phyloP scores from a whole-genome alignment of 2,888 invertebrate genomes.

The Oligia latruncula region DNA sequence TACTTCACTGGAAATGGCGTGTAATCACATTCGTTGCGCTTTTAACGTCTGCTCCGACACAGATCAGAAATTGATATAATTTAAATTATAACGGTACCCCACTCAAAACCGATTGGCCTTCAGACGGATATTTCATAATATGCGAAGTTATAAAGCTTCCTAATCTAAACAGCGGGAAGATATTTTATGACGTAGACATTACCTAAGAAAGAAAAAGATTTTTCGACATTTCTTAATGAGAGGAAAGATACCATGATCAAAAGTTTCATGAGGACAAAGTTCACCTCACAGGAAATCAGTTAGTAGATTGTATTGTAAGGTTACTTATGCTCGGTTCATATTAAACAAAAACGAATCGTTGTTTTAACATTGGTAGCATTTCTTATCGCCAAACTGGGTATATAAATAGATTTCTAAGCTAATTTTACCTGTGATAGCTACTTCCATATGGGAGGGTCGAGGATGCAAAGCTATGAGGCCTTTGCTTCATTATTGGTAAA shows the following conservation, averaged over 20 bases:
- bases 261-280: not conserved
- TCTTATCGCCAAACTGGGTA: not conserved
- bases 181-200: not conserved
- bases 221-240: not conserved
- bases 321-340: not conserved
- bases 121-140: not conserved
- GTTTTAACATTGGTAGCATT: not conserved
- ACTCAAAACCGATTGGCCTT: not conserved
- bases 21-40: constrained; percentile 18
- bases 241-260: not conserved
- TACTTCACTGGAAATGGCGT: constrained; percentile 13
- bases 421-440: not conserved
- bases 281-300: not conserved
- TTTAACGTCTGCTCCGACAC: constrained; percentile 1
- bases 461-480: not conserved
- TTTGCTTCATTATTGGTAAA: no score
- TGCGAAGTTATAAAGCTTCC: not conserved
- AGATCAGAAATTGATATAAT: constrained; percentile 38
- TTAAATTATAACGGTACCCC: constrained; percentile 31
- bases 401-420: not conserved
- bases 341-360: not conserved
- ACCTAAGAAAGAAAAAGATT: not conserved
- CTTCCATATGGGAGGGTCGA: not conserved
- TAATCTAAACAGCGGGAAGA: not conserved
- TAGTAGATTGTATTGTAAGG: not conserved